Evolutionary conservation across 2,888 invertebrate genomes (phyloP), one percentile per base, ranked within the genome.

Genomic region (Pilophorus perplexus): DNA sequence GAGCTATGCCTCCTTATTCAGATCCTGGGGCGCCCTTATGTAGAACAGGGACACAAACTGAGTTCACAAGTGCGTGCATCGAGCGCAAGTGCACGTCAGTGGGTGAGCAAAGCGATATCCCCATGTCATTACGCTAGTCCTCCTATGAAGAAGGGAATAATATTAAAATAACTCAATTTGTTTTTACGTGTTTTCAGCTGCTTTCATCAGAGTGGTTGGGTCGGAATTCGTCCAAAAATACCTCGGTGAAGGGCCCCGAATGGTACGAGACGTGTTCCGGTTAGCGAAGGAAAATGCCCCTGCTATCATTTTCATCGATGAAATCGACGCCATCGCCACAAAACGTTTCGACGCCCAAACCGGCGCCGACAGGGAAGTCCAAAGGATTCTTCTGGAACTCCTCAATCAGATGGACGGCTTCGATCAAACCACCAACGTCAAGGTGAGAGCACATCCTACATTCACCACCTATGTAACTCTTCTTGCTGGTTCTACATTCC

Each of bases 361-460:
- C 69, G 97, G 97, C 74, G 97, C 96, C 59, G 97, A 98, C 82
- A 84, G 97, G 74, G 97, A 99, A 79, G 98, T 99, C 0, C 99
- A 99, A 77, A 86, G 99, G 79, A 99, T 99, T 78, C 80, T 99
- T 25, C 81, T 99, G 18, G 99, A 99, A 76, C 81, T 99, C 65
- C 82, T 99, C 5, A 99, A 99, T 81, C 99, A 99, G 80, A 99
- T 99, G 99, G 99, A 99, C 79, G 99, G 99, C 57, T 99, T 99
- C 77, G 99, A 99, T 80, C 98, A 99, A 79, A 97, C 96, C 1
- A 97, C 98, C n/a, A 99, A 99, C 80, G 98, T 99, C 14, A 99
- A 99, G 83, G 97, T 84, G 74, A 42, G 14, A 1, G 22, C 25
- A 8, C 2, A 18, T 6, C 1, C n/a, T 48, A 5, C 2, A 3